These are phyloP conservation scores for Agrochola circellaris DNA, from an alignment of 2,888 invertebrate species.

Conservation along the genomic window DNA sequence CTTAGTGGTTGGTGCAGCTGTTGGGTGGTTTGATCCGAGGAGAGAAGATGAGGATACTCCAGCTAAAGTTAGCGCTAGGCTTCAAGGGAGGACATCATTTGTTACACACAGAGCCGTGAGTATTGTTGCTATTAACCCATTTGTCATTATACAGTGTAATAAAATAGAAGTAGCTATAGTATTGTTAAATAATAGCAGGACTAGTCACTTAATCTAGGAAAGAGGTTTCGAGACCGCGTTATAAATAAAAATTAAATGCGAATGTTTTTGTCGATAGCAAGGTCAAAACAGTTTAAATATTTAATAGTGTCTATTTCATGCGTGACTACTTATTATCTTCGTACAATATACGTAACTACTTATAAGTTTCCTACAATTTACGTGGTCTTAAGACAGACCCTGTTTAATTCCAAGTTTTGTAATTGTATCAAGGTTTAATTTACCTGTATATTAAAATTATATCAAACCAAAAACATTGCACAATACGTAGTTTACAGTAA, in stretches of 20 bases:
- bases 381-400: not conserved
- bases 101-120: slow-evolving; percentile 89
- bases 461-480: not conserved
- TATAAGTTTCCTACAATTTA: not conserved
- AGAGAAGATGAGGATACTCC: slow-evolving; percentile 88
- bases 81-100: slow-evolving; percentile 87
- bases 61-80: slow-evolving; percentile 86
- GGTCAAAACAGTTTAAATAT: not conserved
- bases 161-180: not conserved
- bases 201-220: not conserved
- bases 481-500: not conserved
- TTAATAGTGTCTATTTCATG: no score
- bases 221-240: not conserved
- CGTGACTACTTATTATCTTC: not conserved
- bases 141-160: no score
- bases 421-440: not conserved
- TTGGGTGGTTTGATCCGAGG: slow-evolving; percentile 87
- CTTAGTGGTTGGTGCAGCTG: slow-evolving; percentile 86
- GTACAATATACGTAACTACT: no score
- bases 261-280: not conserved
- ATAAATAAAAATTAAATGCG: not conserved
- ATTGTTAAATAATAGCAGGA: not conserved
- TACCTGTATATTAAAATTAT: no score
- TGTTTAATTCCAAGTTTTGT: not conserved
- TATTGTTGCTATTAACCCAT: slow-evolving; percentile 58